Evolutionary conservation across 2,113 vertebrate species (phyloP), one percentile per base, ranked within the genome.

Genomic region (Fulmarus glacialis): DNA sequence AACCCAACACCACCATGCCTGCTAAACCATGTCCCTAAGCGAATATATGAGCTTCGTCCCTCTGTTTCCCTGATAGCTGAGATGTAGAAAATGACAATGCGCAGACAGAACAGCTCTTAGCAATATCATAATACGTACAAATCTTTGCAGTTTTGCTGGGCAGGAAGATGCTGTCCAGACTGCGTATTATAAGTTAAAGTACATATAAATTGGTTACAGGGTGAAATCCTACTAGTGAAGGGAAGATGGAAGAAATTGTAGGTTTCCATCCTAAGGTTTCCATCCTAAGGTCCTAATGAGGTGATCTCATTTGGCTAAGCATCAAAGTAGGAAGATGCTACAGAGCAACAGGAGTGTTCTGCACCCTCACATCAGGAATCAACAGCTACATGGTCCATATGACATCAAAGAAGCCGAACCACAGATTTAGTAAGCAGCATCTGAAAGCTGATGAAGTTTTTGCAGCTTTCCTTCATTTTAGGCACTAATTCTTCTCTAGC

Each of bases 291-390:
- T 40, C 47, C 13, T 38, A 56, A 66, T 42, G 38, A 67, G 12
- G 16, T 0, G 0, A 50, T 23, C 8, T 67, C 8, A 36, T 58
- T 45, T 60, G 42, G 12, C 42, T 17, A 52, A 9, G 9, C 29
- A 8, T 45, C 42, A 45, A 66, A 82, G 11, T 2, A 72, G 36
- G 19, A 68, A 68, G 52, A 23, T 36, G 27, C 11, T 66, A 59
- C 22, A 55, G 19, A 91, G 38, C 24, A 72, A 77, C 5, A 58
- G 58, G 19, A 72, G 9, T 29, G n/a, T 52, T 85, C 38, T 71
- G 9, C 34, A 50, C 8, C 36, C 88, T 82, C 70, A 47, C 5
- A 14, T 82, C 13, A 56, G 38, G 17, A 84, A 77, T 77, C 14
- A 38, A 56, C 27, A 78, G 14, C 53, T 85, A 21, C 42, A 34